phyloP scores from a whole-genome alignment of 2,888 invertebrate genomes.

The Dichetophora obliterata region DNA sequence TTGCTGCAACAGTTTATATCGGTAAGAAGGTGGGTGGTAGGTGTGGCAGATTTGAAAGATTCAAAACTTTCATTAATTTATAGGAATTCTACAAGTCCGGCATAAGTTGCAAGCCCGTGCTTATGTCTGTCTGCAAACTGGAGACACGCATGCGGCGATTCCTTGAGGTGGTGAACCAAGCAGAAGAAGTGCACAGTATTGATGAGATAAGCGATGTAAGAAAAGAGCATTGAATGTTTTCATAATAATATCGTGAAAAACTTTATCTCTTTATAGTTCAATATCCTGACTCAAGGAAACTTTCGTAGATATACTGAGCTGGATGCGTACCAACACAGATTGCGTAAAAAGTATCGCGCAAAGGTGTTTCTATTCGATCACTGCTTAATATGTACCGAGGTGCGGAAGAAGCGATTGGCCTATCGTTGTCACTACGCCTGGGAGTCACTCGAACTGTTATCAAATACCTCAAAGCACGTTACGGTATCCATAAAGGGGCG shows the following conservation, averaged over 20 bases:
- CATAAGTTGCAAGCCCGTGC: conserved; percentile 67
- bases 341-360: conserved; percentile 63
- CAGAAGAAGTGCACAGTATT: conserved; percentile 66
- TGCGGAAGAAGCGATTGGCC: conserved; percentile 62
- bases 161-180: conserved; percentile 66
- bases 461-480: conserved; percentile 61
- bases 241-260: not conserved
- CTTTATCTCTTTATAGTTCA: conserved; percentile 54
- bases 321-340: conserved; percentile 65
- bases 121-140: conserved; percentile 66
- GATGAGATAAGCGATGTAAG: conserved; percentile 65
- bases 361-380: conserved; percentile 68
- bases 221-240: not conserved
- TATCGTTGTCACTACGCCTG: conserved; percentile 66
- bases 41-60: not conserved
- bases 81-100: conserved; percentile 66
- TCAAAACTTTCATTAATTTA: not conserved
- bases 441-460: conserved; percentile 63
- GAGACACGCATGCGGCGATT: conserved; percentile 67
- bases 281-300: conserved; percentile 62
- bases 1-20: conserved; percentile 67
- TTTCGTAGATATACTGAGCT: conserved; percentile 66
- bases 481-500: conserved; percentile 54
- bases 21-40: conserved; percentile 52
- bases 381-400: conserved; percentile 66